Conservation (phyloP, 2,888 invertebrate genomes). For the Euproctis similis region DNA sequence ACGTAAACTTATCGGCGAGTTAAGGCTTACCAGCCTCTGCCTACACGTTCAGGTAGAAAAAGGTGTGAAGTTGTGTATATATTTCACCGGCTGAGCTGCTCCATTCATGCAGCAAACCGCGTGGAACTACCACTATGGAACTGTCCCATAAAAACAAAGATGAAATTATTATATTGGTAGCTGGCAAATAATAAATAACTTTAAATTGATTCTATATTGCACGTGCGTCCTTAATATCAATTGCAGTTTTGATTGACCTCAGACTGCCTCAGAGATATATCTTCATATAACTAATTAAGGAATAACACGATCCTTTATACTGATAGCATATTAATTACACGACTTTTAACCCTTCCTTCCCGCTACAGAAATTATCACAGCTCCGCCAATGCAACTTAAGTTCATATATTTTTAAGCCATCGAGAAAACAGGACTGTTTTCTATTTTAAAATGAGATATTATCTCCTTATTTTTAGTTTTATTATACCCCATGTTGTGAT, state of each 20-base stretch:
- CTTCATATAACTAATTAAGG: constrained; percentile 19
- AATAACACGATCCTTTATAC: constrained; percentile 11
- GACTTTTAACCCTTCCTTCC: constrained; percentile 6
- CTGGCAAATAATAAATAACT: too few relatives aligned
- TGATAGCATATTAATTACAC: constrained; percentile 11
- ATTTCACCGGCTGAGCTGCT: too few relatives aligned
- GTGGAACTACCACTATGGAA: too few relatives aligned
- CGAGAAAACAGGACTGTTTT: constrained; percentile 1
- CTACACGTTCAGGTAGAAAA: too few relatives aligned
- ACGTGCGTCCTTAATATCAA: constrained; percentile 1
- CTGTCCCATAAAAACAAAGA: too few relatives aligned
- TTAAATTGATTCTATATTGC: too few relatives aligned
- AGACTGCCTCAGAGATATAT: constrained; percentile 5
- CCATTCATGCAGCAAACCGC: too few relatives aligned
- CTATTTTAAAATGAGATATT: background rate
- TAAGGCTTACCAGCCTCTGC: too few relatives aligned
- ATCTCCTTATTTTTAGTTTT: background rate
- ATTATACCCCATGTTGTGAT: constrained; percentile 5
- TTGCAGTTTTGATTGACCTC: background rate
- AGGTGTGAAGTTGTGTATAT: too few relatives aligned
- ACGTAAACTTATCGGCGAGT: too few relatives aligned
- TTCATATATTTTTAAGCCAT: background rate
- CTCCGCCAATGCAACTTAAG: background rate
- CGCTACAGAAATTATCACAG: constrained; percentile 10
- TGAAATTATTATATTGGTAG: too few relatives aligned